phyloP scores from a whole-genome alignment of 2,113 vertebrate species.

The Hydrochoerus hydrochaeris region DNA sequence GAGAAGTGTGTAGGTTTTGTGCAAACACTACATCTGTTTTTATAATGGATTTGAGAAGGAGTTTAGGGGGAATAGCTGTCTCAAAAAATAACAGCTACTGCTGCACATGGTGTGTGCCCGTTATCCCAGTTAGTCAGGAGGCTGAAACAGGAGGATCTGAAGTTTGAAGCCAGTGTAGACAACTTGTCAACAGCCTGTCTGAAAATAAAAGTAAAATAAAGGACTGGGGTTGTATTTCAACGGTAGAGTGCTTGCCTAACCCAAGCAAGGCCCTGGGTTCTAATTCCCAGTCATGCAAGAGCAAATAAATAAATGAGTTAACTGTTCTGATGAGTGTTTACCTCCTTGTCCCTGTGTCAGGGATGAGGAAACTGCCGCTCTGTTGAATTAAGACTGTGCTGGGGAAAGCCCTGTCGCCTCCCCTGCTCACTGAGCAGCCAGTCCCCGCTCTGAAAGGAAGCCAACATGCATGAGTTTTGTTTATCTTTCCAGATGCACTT shows the following conservation, averaged over 20 bases:
- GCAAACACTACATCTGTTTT: not conserved
- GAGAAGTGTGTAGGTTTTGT: not conserved
- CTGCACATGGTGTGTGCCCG: not conserved
- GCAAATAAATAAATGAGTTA: not conserved
- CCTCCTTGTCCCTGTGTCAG: not conserved
- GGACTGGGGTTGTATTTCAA: not conserved
- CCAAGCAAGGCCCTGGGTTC: not conserved
- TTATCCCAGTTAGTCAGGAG: not conserved
- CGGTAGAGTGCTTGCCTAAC: not conserved
- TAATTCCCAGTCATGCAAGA: not conserved
- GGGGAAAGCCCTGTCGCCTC: not conserved
- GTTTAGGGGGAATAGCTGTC: not conserved
- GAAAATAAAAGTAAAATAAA: not conserved
- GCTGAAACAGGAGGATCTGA: not conserved
- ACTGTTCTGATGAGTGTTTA: not conserved
- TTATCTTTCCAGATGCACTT: not conserved
- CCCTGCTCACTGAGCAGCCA: not conserved
- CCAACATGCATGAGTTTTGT: not conserved
- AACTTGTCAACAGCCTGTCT: not conserved
- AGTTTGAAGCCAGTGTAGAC: not conserved
- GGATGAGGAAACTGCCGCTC: not conserved
- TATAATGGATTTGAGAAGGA: not conserved
- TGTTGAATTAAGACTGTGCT: not conserved
- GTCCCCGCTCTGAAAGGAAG: not conserved
- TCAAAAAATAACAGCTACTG: not conserved